phyloP scores from a whole-genome alignment of 2,113 vertebrate species.

The Platysteira castanea region DNA sequence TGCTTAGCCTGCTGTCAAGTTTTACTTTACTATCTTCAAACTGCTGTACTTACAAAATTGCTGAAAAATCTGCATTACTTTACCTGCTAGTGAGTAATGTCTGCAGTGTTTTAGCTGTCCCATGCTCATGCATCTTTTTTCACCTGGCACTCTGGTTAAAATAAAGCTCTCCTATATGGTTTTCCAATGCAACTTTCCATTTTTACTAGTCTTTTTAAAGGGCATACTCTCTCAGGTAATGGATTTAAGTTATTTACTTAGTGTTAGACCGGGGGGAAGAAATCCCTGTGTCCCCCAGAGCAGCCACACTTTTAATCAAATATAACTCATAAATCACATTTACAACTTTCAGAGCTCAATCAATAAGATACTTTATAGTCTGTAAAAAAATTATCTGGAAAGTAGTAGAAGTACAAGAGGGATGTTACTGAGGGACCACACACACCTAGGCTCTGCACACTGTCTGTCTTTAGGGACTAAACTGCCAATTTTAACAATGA shows the following conservation, averaged over 20 bases:
- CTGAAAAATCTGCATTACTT: not conserved
- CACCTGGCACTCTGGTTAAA: not conserved
- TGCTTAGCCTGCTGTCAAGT: not conserved
- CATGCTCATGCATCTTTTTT: not conserved
- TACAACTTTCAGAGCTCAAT: constrained; percentile 65
- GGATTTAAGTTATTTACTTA: constrained; percentile 53
- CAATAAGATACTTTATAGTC: constrained; percentile 67
- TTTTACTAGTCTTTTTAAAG: constrained; percentile 20
- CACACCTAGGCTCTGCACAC: not conserved
- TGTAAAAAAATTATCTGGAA: constrained; percentile 52
- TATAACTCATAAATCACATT: constrained; percentile 67
- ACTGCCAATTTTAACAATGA: constrained; percentile 63
- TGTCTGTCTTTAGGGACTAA: constrained; percentile 33
- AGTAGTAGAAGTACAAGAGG: constrained; percentile 27
- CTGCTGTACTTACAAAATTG: not conserved
- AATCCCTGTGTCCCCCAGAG: constrained; percentile 27
- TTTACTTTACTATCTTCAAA: not conserved
- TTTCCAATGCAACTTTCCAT: not conserved
- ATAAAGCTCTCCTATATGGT: not conserved
- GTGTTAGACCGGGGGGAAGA: constrained; percentile 24
- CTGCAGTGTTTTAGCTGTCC: not conserved
- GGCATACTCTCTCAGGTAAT: not conserved
- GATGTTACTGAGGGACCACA: not conserved
- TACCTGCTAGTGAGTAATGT: not conserved
- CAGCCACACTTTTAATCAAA: constrained; percentile 67